phyloP scores from a whole-genome alignment of 2,113 vertebrate genomes.

The Ascaphus truei region DNA sequence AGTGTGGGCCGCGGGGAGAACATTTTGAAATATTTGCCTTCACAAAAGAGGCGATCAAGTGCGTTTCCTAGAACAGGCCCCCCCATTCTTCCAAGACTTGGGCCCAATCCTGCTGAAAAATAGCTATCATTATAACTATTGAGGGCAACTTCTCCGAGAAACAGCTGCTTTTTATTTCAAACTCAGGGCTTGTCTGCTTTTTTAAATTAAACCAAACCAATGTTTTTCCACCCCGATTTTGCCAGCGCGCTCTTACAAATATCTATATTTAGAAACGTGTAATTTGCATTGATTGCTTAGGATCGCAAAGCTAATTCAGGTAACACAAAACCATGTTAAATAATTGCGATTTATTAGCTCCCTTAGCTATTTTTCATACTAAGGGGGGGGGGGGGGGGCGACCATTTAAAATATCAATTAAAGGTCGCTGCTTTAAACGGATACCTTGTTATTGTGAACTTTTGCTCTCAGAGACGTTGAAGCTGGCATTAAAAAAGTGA shows the following conservation, averaged over 20 bases:
- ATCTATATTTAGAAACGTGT: slow-evolving; percentile 69
- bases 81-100: slow-evolving; percentile 19
- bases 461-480: not conserved
- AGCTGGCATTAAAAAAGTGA: not conserved
- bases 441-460: slow-evolving; percentile 18
- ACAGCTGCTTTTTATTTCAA: slow-evolving; percentile 74
- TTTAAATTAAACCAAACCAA: slow-evolving; percentile 63
- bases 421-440: slow-evolving; percentile 21
- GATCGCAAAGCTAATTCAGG: slow-evolving; percentile 44
- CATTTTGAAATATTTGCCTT: slow-evolving; percentile 11
- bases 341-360: slow-evolving; percentile 29
- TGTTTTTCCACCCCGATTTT: slow-evolving; percentile 38
- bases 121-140: slow-evolving; percentile 29
- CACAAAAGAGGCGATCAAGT: slow-evolving; percentile 9
- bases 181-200: slow-evolving; percentile 60
- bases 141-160: slow-evolving; percentile 47
- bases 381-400: not conserved
- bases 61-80: slow-evolving; percentile 14
- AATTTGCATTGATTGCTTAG: slow-evolving; percentile 50
- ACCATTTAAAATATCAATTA: slow-evolving; percentile 9
- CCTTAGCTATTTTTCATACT: slow-evolving; percentile 14
- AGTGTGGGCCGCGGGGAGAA: not conserved
- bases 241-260: slow-evolving; percentile 60
- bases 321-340: slow-evolving; percentile 36
- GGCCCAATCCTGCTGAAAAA: slow-evolving; percentile 26